phyloP scores from a whole-genome alignment of 2,888 invertebrate species.

The Helleia helle region DNA sequence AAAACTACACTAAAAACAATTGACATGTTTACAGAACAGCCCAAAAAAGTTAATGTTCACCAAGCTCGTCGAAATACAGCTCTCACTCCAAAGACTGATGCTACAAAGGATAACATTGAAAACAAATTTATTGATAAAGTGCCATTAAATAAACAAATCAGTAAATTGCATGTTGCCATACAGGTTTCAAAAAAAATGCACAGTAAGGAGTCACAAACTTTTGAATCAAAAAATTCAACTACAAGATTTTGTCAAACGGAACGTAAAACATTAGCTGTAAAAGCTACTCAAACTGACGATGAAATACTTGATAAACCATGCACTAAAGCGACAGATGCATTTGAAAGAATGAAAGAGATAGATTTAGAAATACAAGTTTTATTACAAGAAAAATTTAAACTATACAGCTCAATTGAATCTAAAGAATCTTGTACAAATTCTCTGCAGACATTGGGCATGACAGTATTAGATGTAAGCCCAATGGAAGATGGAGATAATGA shows the following conservation, averaged over 20 bases:
- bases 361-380: constrained; percentile 73
- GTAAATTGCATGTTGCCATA: constrained; percentile 30
- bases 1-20: constrained; percentile 50
- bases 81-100: constrained; percentile 20
- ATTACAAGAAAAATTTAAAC: constrained; percentile 71
- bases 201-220: constrained; percentile 42
- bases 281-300: constrained; percentile 43
- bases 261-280: constrained; percentile 27
- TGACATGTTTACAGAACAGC: constrained; percentile 52
- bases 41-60: constrained; percentile 39
- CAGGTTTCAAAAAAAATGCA: constrained; percentile 36
- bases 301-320: constrained; percentile 22
- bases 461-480: constrained; percentile 48
- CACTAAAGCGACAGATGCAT: constrained; percentile 39
- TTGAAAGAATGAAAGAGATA: constrained; percentile 75
- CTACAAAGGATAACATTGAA: constrained; percentile 28
- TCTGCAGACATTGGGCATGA: constrained; percentile 53
- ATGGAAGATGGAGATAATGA: constrained; percentile 26
- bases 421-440: constrained; percentile 36
- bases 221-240: constrained; percentile 24
- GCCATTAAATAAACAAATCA: constrained; percentile 21
- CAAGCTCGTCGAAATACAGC: constrained; percentile 52
- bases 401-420: constrained; percentile 67
- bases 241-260: constrained; percentile 40
- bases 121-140: constrained; percentile 28